Evolutionary conservation across 2,888 invertebrate genomes (phyloP).

Genomic region (Nemurella pictetii): DNA sequence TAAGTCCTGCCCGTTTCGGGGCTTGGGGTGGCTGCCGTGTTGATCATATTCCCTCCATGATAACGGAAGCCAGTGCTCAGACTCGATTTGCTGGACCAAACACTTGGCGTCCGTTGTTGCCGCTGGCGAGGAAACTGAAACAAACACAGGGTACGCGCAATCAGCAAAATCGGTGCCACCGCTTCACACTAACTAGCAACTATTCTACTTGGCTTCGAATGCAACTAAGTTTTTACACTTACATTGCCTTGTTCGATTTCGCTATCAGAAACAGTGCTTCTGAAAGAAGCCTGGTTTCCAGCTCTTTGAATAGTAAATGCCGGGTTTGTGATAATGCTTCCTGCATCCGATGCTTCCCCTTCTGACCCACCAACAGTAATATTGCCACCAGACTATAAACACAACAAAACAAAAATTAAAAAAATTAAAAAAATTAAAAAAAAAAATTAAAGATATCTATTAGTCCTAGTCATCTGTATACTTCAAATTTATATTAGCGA

Average conservation of each 20-base stretch:
- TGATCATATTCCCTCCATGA: constrained; percentile 81
- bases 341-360: constrained; percentile 61
- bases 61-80: constrained; percentile 85
- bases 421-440: constrained; percentile 8
- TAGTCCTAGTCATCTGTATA: too few relatives aligned
- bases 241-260: constrained; percentile 89
- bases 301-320: constrained; percentile 72
- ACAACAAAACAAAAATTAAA: constrained; percentile 34
- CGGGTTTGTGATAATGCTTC: constrained; percentile 80
- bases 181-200: background rate
- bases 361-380: constrained; percentile 41
- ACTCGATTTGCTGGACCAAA: constrained; percentile 92
- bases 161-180: background rate
- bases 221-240: constrained; percentile 53
- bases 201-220: background rate
- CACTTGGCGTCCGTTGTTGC: constrained; percentile 82
- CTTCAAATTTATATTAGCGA: too few relatives aligned
- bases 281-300: constrained; percentile 73
- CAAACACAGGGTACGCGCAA: constrained; percentile 37
- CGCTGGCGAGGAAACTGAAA: constrained; percentile 68
- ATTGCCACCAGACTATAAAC: constrained; percentile 38
- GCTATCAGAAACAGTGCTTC: constrained; percentile 92
- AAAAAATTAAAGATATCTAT: background rate
- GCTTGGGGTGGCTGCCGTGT: constrained; percentile 80
- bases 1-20: constrained; percentile 89